Evolutionary conservation across 2,888 invertebrate genomes (phyloP).

Genomic region (Protonemura montana): DNA sequence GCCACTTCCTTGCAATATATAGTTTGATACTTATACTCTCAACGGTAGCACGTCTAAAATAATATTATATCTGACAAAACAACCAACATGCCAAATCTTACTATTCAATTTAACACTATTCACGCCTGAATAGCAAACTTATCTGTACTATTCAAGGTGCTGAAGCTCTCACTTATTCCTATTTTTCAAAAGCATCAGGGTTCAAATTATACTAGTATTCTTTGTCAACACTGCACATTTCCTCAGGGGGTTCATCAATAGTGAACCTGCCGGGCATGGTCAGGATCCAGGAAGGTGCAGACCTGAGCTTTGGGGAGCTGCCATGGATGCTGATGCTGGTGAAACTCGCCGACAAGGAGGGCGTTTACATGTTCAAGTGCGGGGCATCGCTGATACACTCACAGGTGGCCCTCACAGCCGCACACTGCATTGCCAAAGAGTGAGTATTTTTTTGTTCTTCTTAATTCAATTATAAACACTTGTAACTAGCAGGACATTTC

Average conservation of each 20-base stretch:
- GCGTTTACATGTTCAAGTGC: slow-evolving; percentile 51
- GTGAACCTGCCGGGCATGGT: neutral
- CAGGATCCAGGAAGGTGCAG: slow-evolving; percentile 30
- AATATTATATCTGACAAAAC: too few species aligned
- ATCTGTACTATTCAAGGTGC: too few species aligned
- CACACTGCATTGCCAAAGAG: slow-evolving; percentile 52
- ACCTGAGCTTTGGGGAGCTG: slow-evolving; percentile 53
- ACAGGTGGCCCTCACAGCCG: slow-evolving; percentile 54
- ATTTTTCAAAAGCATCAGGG: neutral
- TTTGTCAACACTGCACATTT: too few species aligned
- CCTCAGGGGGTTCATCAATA: neutral
- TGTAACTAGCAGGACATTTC: too few species aligned
- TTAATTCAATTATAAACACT: neutral
- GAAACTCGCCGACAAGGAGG: slow-evolving; percentile 42
- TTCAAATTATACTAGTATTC: too few species aligned
- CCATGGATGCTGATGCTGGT: slow-evolving; percentile 53
- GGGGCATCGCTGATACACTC: slow-evolving; percentile 54
- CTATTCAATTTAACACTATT: too few species aligned
- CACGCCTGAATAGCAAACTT: too few species aligned
- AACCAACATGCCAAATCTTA: too few species aligned
- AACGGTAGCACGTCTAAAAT: too few species aligned
- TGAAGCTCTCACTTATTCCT: too few species aligned
- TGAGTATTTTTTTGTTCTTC: neutral
- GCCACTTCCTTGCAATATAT: too few species aligned
- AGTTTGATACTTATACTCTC: too few species aligned